Evolutionary conservation across 2,113 vertebrate species (phyloP), one percentile per base, ranked within the genome.

Genomic region (Rhinolophus sinicus): DNA sequence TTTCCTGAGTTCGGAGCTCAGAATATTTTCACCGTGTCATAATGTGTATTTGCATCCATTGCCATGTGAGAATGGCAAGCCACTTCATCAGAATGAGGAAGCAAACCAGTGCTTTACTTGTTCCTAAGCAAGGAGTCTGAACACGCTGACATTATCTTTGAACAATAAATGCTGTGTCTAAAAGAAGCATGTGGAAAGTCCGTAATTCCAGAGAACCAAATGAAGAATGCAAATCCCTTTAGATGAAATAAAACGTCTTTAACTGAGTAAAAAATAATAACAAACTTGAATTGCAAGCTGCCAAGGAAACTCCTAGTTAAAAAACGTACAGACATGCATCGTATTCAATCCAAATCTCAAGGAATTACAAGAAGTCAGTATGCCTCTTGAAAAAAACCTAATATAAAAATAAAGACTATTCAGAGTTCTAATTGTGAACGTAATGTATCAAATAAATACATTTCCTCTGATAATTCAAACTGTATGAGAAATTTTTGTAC

Each of bases 1-100:
- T 7, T 30, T 73, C 65, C 35, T 18, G 4, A 38, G 58, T 67
- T 52, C 44, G n/a, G 69, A 88, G 8, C 14, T 16, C 11, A 40
- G 28, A 24, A 47, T 21, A 69, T 73, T 67, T 54, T 81, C 35
- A 47, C 16, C 28, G 12, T 5, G 0, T 18, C 12, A 26, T 26
- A 28, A 14, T 21, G 3, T 78, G 2, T 47, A 44, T 7, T 89
- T 30, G 6, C 16, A 10, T 28, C 2, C 11, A 9, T n/a, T 50
- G n/a, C 19, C 2, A 1, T 33, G 2, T 5, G 9, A 30, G 22
- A 12, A 6, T 13, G 11, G 0, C 3, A 13, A 1, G 8, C 2
- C 47, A 16, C 14, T 24, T 35, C 3, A 35, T 18, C 40, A 88
- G 9, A 87, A 52, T 52, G 50, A 81, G 38, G 52, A 40, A 12